phyloP scores from a whole-genome alignment of 2,113 vertebrate genomes.

The Ammodytes dubius region DNA sequence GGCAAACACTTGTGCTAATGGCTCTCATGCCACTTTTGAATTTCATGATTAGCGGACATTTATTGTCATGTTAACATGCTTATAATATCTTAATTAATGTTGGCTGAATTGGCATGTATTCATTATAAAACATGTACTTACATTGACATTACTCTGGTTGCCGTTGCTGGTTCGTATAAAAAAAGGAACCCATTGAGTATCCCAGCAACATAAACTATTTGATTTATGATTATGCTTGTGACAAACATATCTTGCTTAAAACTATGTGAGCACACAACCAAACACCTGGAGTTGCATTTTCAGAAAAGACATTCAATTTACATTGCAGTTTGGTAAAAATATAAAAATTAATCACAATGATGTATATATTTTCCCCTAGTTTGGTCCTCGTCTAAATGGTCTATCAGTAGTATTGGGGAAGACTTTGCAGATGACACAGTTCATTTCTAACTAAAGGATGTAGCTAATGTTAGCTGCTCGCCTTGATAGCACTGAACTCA shows the following conservation, averaged over 20 bases:
- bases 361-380: background rate
- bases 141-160: no score
- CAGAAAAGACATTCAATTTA: background rate
- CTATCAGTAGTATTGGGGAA: background rate
- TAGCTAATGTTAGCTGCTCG: background rate
- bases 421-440: background rate
- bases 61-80: background rate
- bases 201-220: no score
- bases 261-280: background rate
- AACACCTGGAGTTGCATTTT: background rate
- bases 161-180: no score
- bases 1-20: background rate
- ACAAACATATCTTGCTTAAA: background rate
- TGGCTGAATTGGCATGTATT: background rate
- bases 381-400: background rate
- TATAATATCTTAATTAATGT: background rate
- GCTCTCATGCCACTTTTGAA: background rate
- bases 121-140: no score
- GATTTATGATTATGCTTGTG: background rate
- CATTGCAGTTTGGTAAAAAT: background rate
- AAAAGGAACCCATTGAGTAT: no score
- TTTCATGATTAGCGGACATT: background rate
- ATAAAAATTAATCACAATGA: no score
- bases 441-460: background rate
- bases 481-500: background rate